Conservation (phyloP, 1,140 invertebrate genomes). For the Armadillidium nasatum region DNA sequence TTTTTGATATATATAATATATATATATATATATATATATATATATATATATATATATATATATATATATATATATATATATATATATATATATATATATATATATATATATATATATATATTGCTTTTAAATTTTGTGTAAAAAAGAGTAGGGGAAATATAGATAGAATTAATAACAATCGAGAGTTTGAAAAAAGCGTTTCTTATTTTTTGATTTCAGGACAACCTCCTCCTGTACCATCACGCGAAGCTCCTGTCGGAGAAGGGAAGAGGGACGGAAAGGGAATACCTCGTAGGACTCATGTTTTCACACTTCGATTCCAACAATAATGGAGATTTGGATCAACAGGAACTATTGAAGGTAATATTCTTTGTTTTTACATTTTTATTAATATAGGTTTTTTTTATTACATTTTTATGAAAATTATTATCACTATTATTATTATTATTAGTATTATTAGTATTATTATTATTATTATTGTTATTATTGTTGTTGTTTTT, state of each 20-base stretch:
- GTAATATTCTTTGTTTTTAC: background rate
- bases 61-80: constrained; percentile 26
- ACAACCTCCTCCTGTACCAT: constrained; percentile 68
- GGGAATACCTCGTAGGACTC: constrained; percentile 67
- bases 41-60: background rate
- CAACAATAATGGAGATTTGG: constrained; percentile 65
- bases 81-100: background rate
- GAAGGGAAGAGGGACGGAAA: constrained; percentile 55
- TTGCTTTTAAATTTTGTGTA: too few species aligned
- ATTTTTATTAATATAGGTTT: too few species aligned
- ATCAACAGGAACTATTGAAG: constrained; percentile 61
- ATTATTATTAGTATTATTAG: too few species aligned
- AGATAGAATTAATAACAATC: background rate
- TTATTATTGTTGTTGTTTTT: too few species aligned
- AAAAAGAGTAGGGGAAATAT: background rate
- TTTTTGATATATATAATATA: too few species aligned
- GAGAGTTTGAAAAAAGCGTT: background rate
- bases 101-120: background rate
- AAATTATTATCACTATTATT: too few species aligned
- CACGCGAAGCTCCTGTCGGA: constrained; percentile 63
- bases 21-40: background rate
- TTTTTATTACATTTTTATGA: too few species aligned
- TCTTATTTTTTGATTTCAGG: constrained; percentile 54
- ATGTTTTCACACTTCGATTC: constrained; percentile 75
- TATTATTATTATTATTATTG: too few species aligned